A percentile compares a stretch with the other conserved stretches of the same genome.
Evolutionary conservation across 2,888 invertebrate genomes (phyloP).

Genomic region (Spatulosminthurus flaviceps): DNA sequence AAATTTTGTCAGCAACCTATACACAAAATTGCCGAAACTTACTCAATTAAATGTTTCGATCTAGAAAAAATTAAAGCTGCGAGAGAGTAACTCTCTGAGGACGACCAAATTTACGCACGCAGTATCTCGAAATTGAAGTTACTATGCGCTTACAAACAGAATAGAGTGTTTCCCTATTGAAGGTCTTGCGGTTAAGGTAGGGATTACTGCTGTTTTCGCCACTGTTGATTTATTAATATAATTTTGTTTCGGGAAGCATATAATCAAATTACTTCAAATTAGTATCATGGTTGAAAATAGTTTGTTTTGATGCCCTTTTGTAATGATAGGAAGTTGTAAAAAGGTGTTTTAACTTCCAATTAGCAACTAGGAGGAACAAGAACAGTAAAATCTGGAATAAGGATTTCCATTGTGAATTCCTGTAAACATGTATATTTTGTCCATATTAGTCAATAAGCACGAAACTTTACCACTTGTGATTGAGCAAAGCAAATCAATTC

Average conservation of each 20-base stretch:
- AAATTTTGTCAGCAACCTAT: too few relatives aligned
- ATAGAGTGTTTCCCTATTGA: background rate
- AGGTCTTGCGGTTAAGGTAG: background rate
- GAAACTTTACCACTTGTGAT: conserved; percentile 7
- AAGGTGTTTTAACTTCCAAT: too few relatives aligned
- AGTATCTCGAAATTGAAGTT: too few relatives aligned
- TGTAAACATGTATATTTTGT: conserved; percentile 2
- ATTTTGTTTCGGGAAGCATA: too few relatives aligned
- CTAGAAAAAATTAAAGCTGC: too few relatives aligned
- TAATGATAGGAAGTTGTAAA: too few relatives aligned
- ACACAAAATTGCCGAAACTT: too few relatives aligned
- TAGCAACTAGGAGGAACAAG: background rate
- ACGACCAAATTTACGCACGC: conserved; percentile 19
- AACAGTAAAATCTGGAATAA: background rate
- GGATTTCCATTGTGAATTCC: background rate
- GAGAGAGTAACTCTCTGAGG: background rate
- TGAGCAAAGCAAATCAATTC: background rate
- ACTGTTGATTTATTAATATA: too few relatives aligned
- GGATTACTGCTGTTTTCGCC: background rate
- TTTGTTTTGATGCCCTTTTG: too few relatives aligned
- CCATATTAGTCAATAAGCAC: conserved; percentile 7
- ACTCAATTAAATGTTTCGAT: too few relatives aligned
- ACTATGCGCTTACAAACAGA: background rate
- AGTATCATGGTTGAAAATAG: too few relatives aligned
- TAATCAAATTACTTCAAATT: too few relatives aligned